Conservation (phyloP, 2,113 vertebrate species). For the Rhadina sibilatrix region DNA sequence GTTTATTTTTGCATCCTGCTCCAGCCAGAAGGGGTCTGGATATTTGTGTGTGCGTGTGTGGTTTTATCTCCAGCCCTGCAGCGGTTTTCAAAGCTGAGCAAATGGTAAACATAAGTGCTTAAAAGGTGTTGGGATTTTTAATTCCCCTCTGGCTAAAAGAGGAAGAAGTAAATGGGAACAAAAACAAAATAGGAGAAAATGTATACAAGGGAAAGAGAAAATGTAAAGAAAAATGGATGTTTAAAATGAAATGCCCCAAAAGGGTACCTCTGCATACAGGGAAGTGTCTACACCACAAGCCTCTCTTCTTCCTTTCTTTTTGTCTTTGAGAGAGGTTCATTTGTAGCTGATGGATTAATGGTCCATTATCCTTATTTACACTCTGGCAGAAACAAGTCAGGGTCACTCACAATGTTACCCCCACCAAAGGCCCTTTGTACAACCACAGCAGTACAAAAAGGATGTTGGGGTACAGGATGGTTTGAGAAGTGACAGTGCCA, state of each 20-base stretch:
- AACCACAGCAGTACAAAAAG: background rate
- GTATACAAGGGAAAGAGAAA: background rate
- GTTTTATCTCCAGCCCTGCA: constrained; percentile 49
- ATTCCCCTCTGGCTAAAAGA: constrained; percentile 11
- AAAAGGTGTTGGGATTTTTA: background rate
- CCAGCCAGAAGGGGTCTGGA: constrained; percentile 11
- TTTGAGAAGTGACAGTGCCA: background rate
- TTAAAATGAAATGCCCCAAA: background rate
- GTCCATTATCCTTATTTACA: background rate
- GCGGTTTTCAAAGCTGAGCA: background rate
- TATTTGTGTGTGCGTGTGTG: background rate
- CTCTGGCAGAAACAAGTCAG: background rate
- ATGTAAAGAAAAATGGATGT: background rate
- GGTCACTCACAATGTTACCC: background rate
- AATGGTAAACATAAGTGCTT: constrained; percentile 25
- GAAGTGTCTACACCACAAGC: background rate
- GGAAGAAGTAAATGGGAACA: background rate
- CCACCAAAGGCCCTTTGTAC: background rate
- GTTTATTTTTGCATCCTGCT: background rate
- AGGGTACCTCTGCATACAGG: background rate
- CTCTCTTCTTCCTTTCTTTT: background rate
- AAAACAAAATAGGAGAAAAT: background rate
- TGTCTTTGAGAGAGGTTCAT: background rate
- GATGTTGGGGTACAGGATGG: background rate
- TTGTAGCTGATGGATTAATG: background rate